Evolutionary conservation across 2,797 vertebrate genomes (phyloP).

Genomic region (Odontamblyopus rebecca): DNA sequence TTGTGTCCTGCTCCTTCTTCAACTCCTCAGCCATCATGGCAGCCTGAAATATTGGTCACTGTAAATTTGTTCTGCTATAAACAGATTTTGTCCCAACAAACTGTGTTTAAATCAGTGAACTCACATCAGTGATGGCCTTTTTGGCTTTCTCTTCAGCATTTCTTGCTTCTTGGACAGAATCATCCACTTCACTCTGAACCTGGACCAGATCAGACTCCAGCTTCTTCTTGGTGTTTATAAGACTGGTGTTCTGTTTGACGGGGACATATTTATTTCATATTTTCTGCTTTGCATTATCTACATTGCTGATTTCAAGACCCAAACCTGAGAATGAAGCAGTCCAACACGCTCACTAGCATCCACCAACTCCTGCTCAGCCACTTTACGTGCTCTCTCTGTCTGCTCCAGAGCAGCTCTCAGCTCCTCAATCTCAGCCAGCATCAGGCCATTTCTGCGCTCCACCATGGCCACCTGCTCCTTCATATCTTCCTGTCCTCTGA

Average conservation of each 20-base stretch:
- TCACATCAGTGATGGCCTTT: constrained; percentile 16
- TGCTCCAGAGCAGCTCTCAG: constrained; percentile 8
- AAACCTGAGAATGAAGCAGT: constrained; percentile 51
- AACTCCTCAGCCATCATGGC: constrained; percentile 92
- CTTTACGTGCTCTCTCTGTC: constrained; percentile 9
- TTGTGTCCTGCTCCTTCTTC: constrained; percentile 92
- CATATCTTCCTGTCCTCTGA: constrained; percentile 10
- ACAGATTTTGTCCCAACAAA: neutral
- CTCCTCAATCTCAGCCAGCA: constrained; percentile 7
- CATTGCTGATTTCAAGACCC: neutral
- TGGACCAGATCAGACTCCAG: constrained; percentile 85
- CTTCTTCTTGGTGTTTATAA: constrained; percentile 91
- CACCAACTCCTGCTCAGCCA: constrained; percentile 35
- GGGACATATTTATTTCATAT: neutral
- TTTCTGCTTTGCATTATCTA: neutral
- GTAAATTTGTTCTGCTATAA: neutral
- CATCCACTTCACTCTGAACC: constrained; percentile 87
- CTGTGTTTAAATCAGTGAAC: constrained; percentile 24
- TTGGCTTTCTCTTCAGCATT: constrained; percentile 43
- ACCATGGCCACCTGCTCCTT: constrained; percentile 14
- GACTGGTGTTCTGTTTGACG: constrained; percentile 78
- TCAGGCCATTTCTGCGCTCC: constrained; percentile 11
- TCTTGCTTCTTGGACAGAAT: constrained; percentile 89
- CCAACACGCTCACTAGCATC: constrained; percentile 10
- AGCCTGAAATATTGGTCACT: neutral